phyloP scores from a whole-genome alignment of 1,140 invertebrate species.

The Bactericera cockerelli region DNA sequence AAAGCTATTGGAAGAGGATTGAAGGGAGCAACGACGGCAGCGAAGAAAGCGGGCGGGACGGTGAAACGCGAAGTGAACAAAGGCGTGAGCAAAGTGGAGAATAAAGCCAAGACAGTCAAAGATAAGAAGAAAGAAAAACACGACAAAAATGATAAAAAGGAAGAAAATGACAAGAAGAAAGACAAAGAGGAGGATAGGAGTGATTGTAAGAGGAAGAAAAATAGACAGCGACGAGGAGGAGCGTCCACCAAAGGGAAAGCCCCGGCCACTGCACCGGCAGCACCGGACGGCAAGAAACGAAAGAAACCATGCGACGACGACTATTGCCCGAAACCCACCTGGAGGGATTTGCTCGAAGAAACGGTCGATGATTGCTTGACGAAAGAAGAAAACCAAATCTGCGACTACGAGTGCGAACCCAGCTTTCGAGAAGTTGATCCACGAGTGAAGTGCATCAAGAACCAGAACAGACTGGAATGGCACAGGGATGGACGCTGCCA shows the following conservation, averaged over 20 bases:
- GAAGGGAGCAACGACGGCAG: conserved; percentile 3
- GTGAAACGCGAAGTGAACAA: conserved; percentile 12
- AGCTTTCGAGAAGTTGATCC: conserved; percentile 10
- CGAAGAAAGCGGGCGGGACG: conserved; percentile 7
- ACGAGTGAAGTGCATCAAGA: background rate
- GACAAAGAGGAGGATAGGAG: conserved; percentile 8
- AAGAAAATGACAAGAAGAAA: background rate
- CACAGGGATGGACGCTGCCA: background rate
- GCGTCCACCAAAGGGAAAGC: background rate
- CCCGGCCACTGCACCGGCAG: background rate
- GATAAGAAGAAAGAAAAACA: conserved; percentile 5
- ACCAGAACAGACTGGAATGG: background rate
- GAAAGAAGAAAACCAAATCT: background rate
- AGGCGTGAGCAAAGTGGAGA: background rate
- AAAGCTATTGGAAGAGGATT: conserved; percentile 10
- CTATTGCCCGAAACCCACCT: background rate
- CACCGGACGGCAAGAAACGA: background rate
- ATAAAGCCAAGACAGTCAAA: background rate
- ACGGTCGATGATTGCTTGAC: conserved; percentile 5
- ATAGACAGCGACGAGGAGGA: conserved; percentile 8
- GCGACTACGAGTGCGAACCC: conserved; percentile 12
- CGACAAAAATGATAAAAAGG: too few relatives aligned
- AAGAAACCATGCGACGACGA: conserved; percentile 4
- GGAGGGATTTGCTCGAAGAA: background rate
- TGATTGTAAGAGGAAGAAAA: conserved; percentile 5